Evolutionary conservation across 2,797 vertebrate species (phyloP).

Genomic region (Xiphorhynchus erythropygius): DNA sequence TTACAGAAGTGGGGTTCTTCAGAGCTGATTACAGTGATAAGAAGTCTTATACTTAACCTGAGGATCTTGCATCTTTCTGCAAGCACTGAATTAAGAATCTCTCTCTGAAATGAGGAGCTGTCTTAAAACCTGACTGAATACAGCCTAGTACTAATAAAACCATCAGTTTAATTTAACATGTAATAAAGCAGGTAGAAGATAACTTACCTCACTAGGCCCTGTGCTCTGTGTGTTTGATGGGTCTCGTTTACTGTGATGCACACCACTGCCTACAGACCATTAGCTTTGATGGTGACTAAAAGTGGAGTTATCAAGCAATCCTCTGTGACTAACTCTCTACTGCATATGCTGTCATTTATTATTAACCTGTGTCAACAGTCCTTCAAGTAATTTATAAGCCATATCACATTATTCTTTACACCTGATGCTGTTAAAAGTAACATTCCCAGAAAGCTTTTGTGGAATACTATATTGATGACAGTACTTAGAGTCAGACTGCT

Average conservation of each 20-base stretch:
- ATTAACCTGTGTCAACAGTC: conserved; percentile 26
- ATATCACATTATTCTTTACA: neutral
- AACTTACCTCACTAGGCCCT: neutral
- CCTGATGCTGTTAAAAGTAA: conserved; percentile 28
- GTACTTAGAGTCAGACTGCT: neutral
- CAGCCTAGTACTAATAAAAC: neutral
- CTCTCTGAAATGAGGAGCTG: neutral
- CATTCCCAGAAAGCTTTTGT: conserved; percentile 9
- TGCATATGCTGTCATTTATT: neutral
- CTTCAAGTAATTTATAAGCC: conserved; percentile 24
- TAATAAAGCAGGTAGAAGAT: neutral
- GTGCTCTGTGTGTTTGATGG: neutral
- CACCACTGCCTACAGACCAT: neutral
- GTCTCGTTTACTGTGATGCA: neutral
- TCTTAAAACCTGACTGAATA: neutral
- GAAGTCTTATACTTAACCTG: neutral
- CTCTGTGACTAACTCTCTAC: neutral
- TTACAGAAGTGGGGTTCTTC: neutral
- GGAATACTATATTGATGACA: neutral
- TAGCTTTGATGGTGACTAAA: neutral
- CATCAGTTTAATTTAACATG: neutral
- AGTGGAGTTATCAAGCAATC: neutral
- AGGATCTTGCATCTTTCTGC: neutral
- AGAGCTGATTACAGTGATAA: neutral
- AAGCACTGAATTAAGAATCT: neutral